These are phyloP conservation scores for Globodera ellingtonae DNA, from an alignment of 1,140 invertebrate genomes.

Conservation along the genomic window DNA sequence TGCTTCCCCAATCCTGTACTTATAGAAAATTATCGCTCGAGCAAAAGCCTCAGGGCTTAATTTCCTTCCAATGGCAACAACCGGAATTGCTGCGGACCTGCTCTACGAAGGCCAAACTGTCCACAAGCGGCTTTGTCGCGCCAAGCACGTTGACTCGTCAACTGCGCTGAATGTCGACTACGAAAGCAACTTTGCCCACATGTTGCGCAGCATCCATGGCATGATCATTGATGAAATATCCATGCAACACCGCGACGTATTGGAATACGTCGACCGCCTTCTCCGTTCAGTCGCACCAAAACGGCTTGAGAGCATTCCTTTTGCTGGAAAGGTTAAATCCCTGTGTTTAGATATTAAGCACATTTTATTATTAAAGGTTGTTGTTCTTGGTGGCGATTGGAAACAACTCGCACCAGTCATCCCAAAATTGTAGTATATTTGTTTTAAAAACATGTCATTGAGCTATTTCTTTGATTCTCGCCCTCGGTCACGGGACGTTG, in stretches of 20 bases:
- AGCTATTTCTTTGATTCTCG: too few species aligned
- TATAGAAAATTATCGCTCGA: background rate
- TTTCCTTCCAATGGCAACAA: background rate
- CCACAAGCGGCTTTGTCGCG: background rate
- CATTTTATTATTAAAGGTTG: background rate
- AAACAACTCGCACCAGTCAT: background rate
- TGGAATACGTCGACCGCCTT: constrained; percentile 1
- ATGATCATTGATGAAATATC: background rate
- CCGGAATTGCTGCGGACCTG: constrained; percentile 3
- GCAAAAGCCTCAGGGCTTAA: background rate
- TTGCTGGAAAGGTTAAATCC: background rate
- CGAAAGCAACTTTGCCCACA: background rate
- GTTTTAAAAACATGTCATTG: too few species aligned
- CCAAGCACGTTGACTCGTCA: background rate
- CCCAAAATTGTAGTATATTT: too few species aligned
- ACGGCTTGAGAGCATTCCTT: background rate
- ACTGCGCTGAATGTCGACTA: background rate
- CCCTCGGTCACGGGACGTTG: too few species aligned
- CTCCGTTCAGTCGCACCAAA: background rate
- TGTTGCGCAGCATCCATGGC: background rate
- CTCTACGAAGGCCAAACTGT: background rate
- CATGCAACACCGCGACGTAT: background rate
- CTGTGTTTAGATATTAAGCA: background rate
- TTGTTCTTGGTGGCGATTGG: constrained; percentile 8
- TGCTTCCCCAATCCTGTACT: background rate